Conservation (phyloP, 2,888 invertebrate species). For the Buathra laborator region DNA sequence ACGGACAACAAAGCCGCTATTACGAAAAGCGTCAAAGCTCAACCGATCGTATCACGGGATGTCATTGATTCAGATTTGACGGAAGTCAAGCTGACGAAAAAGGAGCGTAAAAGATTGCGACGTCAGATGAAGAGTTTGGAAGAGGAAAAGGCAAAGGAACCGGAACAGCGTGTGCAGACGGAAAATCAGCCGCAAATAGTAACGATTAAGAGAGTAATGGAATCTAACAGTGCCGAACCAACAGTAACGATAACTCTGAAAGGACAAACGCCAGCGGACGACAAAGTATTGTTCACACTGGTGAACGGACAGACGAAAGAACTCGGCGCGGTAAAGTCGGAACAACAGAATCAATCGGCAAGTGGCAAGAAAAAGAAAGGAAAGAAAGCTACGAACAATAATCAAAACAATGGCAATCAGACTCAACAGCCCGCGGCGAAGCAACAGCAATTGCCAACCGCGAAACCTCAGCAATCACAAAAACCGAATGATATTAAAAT, state of each 20-base stretch:
- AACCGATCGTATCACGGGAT: constrained; percentile 16
- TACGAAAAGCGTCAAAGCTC: constrained; percentile 70
- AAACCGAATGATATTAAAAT: constrained; percentile 73
- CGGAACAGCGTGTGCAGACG: constrained; percentile 75
- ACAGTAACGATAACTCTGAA: constrained; percentile 92
- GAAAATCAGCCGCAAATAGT: constrained; percentile 85
- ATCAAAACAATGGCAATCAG: constrained; percentile 70
- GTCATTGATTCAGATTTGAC: constrained; percentile 70
- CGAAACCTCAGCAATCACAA: constrained; percentile 60
- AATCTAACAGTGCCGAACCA: constrained; percentile 89
- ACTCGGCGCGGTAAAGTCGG: constrained; percentile 73
- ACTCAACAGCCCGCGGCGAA: constrained; percentile 72
- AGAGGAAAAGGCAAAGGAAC: constrained; percentile 79
- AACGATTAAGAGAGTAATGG: constrained; percentile 90
- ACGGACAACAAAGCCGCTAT: constrained; percentile 30
- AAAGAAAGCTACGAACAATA: constrained; percentile 76
- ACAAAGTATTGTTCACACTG: constrained; percentile 91
- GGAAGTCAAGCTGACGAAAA: constrained; percentile 82
- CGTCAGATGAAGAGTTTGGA: constrained; percentile 83
- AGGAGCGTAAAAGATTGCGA: constrained; percentile 81
- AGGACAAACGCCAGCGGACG: constrained; percentile 91
- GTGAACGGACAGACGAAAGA: constrained; percentile 87
- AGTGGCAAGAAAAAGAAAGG: constrained; percentile 81
- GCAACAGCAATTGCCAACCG: constrained; percentile 70
- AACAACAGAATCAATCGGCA: constrained; percentile 74